Evolutionary conservation across 2,797 vertebrate genomes (phyloP).

Genomic region (Anguilla obscura): DNA sequence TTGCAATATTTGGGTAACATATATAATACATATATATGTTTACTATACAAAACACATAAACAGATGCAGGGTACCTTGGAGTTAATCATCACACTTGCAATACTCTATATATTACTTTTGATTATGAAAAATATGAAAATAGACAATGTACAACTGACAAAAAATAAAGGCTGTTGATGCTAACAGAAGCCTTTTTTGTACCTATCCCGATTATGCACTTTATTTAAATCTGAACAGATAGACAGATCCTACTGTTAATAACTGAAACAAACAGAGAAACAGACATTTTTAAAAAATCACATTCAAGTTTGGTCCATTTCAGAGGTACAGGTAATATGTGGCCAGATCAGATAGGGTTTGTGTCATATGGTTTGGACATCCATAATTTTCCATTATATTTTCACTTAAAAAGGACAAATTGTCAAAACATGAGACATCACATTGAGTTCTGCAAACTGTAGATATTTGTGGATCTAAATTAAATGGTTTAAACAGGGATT

Average conservation of each 20-base stretch:
- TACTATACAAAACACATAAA: conserved; percentile 47
- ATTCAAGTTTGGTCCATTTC: conserved; percentile 57
- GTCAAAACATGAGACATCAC: not conserved
- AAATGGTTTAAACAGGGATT: not conserved
- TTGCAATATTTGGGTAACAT: conserved; percentile 47
- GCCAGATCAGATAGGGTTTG: conserved; percentile 33
- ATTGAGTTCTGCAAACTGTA: not conserved
- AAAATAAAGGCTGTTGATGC: conserved; percentile 43
- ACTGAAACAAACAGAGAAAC: not conserved
- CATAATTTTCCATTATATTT: not conserved
- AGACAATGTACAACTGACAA: conserved; percentile 58
- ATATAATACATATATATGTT: conserved; percentile 37
- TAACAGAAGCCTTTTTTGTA: conserved; percentile 26
- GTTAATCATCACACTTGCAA: conserved; percentile 57
- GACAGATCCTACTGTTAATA: not conserved
- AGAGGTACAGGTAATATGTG: conserved; percentile 38
- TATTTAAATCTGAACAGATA: conserved; percentile 20
- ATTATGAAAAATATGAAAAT: conserved; percentile 58
- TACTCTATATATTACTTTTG: conserved; percentile 67
- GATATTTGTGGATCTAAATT: not conserved
- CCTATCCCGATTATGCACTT: not conserved
- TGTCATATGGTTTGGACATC: not conserved
- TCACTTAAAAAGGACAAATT: not conserved
- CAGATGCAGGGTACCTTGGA: conserved; percentile 56
- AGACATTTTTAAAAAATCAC: conserved; percentile 5